phyloP scores from a whole-genome alignment of 2,888 invertebrate genomes.

The Agrochola circellaris region DNA sequence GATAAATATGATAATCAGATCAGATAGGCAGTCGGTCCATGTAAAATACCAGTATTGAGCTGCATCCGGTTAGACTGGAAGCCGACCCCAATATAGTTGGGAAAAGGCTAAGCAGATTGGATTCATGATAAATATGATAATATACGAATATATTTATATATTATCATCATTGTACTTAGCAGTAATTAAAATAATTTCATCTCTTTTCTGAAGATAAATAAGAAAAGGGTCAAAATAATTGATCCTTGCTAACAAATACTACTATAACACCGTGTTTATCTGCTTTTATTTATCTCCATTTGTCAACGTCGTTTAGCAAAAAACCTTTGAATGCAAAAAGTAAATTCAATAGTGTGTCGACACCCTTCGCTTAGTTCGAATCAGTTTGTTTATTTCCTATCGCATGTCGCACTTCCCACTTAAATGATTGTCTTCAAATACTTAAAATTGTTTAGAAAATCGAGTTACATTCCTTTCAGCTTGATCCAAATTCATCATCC shows the following conservation, averaged over 20 bases:
- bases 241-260: constrained; percentile 5
- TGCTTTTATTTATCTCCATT: constrained; percentile 37
- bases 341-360: constrained; percentile 39
- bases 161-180: background rate
- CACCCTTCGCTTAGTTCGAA: constrained; percentile 50
- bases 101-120: no score
- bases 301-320: constrained; percentile 34
- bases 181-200: background rate
- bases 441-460: constrained; percentile 67
- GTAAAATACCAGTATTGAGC: no score
- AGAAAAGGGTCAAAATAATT: constrained; percentile 10
- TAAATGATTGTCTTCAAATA: constrained; percentile 68
- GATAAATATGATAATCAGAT: no score
- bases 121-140: no score
- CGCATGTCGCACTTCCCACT: constrained; percentile 58
- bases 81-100: no score
- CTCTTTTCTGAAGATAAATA: background rate
- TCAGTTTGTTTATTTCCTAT: constrained; percentile 63
- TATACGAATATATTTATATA: no score
- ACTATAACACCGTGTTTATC: constrained; percentile 3
- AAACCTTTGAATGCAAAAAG: constrained; percentile 51
- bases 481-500: constrained; percentile 35
- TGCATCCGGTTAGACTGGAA: no score
- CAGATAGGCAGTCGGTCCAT: no score
- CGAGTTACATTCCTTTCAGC: constrained; percentile 64